A percentile compares a stretch with the other conserved stretches of the same genome.
Evolutionary conservation across 2,888 invertebrate species (phyloP).

Genomic region (Limnephilus marmoratus): DNA sequence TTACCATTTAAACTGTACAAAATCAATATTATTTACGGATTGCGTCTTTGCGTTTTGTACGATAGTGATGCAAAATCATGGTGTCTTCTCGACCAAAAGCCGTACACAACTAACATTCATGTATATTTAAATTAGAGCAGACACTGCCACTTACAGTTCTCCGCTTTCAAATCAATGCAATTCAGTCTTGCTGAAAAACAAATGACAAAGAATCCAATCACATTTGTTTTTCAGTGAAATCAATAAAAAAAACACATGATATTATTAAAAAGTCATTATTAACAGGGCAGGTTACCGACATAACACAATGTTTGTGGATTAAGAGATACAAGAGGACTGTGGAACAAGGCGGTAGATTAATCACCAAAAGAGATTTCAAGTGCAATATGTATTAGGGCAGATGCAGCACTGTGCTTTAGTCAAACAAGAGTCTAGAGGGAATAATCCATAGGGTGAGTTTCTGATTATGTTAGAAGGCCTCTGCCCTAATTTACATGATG

Average conservation of each 20-base stretch:
- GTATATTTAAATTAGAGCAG: constrained; percentile 63
- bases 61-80: constrained; percentile 53
- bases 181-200: constrained; percentile 79
- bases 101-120: constrained; percentile 66
- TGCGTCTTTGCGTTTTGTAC: not conserved
- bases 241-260: constrained; percentile 51
- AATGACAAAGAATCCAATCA: constrained; percentile 65
- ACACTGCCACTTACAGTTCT: constrained; percentile 76
- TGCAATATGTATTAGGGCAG: constrained; percentile 55
- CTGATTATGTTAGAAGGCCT: constrained; percentile 53
- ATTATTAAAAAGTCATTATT: constrained; percentile 39
- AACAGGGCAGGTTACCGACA: constrained; percentile 48
- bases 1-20: not conserved
- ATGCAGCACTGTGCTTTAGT: constrained; percentile 59
- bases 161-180: constrained; percentile 80
- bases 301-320: constrained; percentile 41
- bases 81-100: constrained; percentile 57
- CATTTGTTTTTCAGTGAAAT: constrained; percentile 65
- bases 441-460: constrained; percentile 48
- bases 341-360: constrained; percentile 45
- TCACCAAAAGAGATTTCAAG: constrained; percentile 54
- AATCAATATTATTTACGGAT: not conserved
- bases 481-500: constrained; percentile 56
- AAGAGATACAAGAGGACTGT: constrained; percentile 38
- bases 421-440: constrained; percentile 45